Base-by-base conservation (phyloP, 2,797 vertebrate genomes). In the Myripristis jacobus region DNA sequence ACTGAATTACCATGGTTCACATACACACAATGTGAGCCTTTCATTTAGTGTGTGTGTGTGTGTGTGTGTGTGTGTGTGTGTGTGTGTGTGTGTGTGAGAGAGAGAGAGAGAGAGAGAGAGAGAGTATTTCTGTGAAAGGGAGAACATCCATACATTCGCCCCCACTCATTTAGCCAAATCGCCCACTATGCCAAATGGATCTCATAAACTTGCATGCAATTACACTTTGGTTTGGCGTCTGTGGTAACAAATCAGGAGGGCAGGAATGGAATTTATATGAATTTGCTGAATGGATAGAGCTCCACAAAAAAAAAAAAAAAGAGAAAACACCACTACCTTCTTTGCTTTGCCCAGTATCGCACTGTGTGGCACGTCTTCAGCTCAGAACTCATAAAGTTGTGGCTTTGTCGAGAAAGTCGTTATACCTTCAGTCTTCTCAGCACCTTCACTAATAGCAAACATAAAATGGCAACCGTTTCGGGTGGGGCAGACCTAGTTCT, bases 171-270 rank as follows among this genome's bases (percentile, higher is more conserved):
- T 70, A 44, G 77, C 71, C 79, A 60, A 80, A 75, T 87, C 65
- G 72, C 73, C 69, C 82, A 74, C 71, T 71, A 70, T 51, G 27
- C 77, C 56, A 84, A 89, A 88, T 80, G 38, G 60, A 88, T 84
- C 88, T 87, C 87, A 75, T 91, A 90, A 91, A 91, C 71, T 79
- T 72, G 29, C 66, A 65, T 59, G 76, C 77, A 88, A 91, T 92
- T 93, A 89, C 78, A 77, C 67, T 82, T 73, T 3, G 71, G 79
- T 73, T 83, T 87, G 86, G 88, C 80, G 80, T 87, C 82, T 83
- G 81, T 83, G 85, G 88, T 77, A 73, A 74, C 73, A 70, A 88
- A 81, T 82, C 61, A 66, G 73, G 78, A 81, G 64, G 63, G 66
- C 63, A 25, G 71, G 67, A 82, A 52, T 66, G 78, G 79, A 73